phyloP scores from a whole-genome alignment of 2,797 vertebrate genomes.

The Carapus acus region DNA sequence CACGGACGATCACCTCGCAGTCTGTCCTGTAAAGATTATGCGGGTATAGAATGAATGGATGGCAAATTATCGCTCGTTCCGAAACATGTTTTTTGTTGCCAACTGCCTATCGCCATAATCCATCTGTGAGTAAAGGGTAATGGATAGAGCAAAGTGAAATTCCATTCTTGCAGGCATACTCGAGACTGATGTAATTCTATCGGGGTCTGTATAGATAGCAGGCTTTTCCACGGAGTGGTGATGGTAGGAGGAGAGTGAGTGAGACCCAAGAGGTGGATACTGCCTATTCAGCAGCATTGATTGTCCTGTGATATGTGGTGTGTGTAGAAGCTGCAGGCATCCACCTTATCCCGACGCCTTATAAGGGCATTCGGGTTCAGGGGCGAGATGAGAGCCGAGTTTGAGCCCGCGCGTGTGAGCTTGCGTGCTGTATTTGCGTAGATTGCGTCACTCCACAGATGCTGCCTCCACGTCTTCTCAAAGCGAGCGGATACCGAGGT shows the following conservation, averaged over 20 bases:
- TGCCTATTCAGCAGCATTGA: conserved; percentile 51
- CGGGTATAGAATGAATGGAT: conserved; percentile 9
- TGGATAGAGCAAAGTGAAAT: conserved; percentile 13
- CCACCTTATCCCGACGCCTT: conserved; percentile 23
- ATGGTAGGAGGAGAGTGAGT: conserved; percentile 13
- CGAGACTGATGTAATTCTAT: conserved; percentile 6
- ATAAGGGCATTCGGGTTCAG: conserved; percentile 14
- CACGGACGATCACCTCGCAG: conserved; percentile 20
- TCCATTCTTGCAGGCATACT: conserved; percentile 11
- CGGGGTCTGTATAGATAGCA: background rate
- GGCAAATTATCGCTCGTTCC: conserved; percentile 18
- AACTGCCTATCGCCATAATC: background rate
- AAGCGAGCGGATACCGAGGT: background rate
- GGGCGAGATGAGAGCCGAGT: conserved; percentile 2
- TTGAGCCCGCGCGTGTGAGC: background rate
- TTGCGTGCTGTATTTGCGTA: background rate
- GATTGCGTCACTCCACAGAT: conserved; percentile 1
- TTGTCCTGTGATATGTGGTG: conserved; percentile 31
- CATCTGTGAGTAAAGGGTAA: conserved; percentile 3
- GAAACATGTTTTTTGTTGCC: conserved; percentile 20
- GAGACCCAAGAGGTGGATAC: conserved; percentile 6
- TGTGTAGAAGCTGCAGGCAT: conserved; percentile 18
- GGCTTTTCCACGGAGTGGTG: conserved; percentile 5
- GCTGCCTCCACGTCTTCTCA: background rate
- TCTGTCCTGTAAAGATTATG: background rate